These are phyloP conservation scores for Leptopilina clavipes DNA, from an alignment of 1,140 invertebrate genomes.

Conservation along the genomic window DNA sequence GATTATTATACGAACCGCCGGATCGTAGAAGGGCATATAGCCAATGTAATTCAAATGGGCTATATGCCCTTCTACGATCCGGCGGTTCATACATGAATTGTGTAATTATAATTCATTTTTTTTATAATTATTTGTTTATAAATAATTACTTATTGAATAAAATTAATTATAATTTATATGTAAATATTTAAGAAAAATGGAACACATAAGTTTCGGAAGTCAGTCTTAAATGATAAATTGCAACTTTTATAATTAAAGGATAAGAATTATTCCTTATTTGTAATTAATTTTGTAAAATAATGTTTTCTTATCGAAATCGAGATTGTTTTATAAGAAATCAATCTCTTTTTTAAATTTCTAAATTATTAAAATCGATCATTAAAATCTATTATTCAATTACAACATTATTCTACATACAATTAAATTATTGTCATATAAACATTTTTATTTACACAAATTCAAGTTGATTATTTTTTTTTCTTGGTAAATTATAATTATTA, in stretches of 20 bases:
- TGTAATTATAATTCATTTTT: too few species aligned
- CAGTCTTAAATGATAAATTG: conserved; percentile 15
- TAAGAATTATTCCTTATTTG: too few species aligned
- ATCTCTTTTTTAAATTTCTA: neutral
- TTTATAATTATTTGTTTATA: too few species aligned
- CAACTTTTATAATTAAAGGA: neutral
- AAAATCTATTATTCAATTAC: neutral
- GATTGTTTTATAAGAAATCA: neutral
- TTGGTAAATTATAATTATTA: too few species aligned
- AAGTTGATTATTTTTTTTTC: too few species aligned
- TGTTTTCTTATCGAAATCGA: neutral
- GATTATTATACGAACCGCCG: neutral
- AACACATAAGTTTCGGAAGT: neutral
- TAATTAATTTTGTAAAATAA: too few species aligned
- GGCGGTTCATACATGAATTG: neutral
- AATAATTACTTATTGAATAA: too few species aligned
- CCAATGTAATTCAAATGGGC: too few species aligned
- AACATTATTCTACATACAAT: neutral
- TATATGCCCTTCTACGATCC: too few species aligned
- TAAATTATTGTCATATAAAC: conserved; percentile 54
- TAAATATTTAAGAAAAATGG: too few species aligned
- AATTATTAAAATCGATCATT: neutral
- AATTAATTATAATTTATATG: too few species aligned
- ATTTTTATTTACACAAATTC: conserved; percentile 51
- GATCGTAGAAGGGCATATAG: too few species aligned